Evolutionary conservation across 2,888 invertebrate genomes (phyloP), one percentile per base, ranked within the genome.

Genomic region (Aromia moschata): DNA sequence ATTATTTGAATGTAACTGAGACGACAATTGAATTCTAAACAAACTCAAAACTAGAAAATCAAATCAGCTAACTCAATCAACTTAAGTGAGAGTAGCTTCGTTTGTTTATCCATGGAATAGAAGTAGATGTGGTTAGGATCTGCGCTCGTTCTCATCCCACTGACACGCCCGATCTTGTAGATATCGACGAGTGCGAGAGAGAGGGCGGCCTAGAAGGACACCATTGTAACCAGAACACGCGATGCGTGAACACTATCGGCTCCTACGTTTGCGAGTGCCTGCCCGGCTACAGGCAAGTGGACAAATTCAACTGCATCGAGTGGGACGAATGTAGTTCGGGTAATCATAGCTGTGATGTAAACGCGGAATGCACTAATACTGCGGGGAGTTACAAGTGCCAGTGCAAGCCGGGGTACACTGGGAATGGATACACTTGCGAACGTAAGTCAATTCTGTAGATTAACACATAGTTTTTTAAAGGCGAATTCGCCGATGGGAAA

Each of bases 181-280:
- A 94, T 83, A 88, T 93, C 68, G 90, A 95, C 80, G 94, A 95
- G 83, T 95, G 94, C 80, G 85, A 87, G 75, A 86, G 87, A 72
- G 87, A 89, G 68, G 93, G 92, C 45, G 91, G 89, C 11, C 83
- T 87, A 49, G 87, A 89, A 74, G 92, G 93, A 14, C 92, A 94
- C 80, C 92, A 94, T 81, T 94, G 94, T 80, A 89, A 91, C 79
- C 87, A 87, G 67, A 92, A 93, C 83, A 93, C 93, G 55, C 85
- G 85, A 65, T 95, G 94, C 80, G 87, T 92, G 67, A 94, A 94
- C 83, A 89, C 89, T 38, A 83, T 87, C 54, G 94, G 94, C 58
- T 88, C 90, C 65, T 94, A 94, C 81, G 85, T 87, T 65, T 95
- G 94, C 82, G 89, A 92, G 81, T 95, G 94, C 81, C 83, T 90